Evolutionary conservation across 2,797 vertebrate genomes (phyloP).

Genomic region (Sparus aurata): DNA sequence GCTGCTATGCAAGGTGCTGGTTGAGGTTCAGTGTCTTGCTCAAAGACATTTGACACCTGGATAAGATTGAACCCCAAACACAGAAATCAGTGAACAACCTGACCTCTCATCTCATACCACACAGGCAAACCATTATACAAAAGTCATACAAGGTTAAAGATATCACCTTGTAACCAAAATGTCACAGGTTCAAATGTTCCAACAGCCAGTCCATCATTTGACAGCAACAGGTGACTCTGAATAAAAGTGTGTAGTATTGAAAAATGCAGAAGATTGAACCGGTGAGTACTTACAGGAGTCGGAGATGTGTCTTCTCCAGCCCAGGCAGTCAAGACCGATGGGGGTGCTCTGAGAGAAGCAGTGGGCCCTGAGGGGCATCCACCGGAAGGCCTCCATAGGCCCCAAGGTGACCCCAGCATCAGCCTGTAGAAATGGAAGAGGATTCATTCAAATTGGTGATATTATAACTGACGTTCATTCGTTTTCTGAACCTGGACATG

Average conservation of each 20-base stretch:
- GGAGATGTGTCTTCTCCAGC: slow-evolving; percentile 80
- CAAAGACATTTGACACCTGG: not conserved
- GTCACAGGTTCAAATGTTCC: slow-evolving; percentile 1
- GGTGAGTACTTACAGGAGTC: slow-evolving; percentile 82
- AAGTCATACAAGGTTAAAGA: not conserved
- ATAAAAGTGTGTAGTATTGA: not conserved
- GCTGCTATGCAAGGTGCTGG: not conserved
- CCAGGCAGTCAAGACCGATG: slow-evolving; percentile 86
- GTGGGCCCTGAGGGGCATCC: slow-evolving; percentile 83
- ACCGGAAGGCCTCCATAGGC: slow-evolving; percentile 73
- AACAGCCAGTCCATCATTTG: not conserved
- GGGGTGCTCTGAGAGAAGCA: slow-evolving; percentile 92
- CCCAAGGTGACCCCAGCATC: slow-evolving; percentile 66
- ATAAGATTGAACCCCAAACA: not conserved
- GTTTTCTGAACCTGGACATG: not conserved
- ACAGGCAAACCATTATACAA: not conserved
- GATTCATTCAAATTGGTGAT: not conserved
- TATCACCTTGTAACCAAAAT: not conserved
- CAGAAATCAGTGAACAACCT: not conserved
- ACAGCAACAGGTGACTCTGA: not conserved
- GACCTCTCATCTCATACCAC: not conserved
- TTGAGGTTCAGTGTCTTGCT: no score
- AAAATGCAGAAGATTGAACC: not conserved
- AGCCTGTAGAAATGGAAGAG: slow-evolving; percentile 72
- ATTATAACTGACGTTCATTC: not conserved